Evolutionary conservation across 2,888 invertebrate species (phyloP).

Genomic region (Hypomecis atomaria): DNA sequence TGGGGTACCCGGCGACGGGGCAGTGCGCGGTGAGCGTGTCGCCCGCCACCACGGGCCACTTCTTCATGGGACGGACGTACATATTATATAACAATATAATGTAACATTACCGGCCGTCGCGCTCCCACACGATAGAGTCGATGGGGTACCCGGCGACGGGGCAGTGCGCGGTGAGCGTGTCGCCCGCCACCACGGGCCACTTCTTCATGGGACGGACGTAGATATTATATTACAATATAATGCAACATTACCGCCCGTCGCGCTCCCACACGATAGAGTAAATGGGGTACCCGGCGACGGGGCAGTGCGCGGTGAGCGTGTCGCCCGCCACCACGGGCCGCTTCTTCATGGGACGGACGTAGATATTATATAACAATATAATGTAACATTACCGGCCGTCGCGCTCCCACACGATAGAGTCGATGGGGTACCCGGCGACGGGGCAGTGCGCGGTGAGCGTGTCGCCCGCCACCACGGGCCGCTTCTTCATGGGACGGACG

Average conservation of each 20-base stretch:
- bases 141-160: slow-evolving; percentile 98
- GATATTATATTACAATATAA: no score
- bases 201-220: no score
- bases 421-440: slow-evolving; percentile 97
- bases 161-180: slow-evolving; percentile 94
- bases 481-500: slow-evolving; percentile 96
- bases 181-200: slow-evolving; percentile 97
- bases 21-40: slow-evolving; percentile 95
- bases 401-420: slow-evolving; percentile 97
- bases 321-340: slow-evolving; percentile 94
- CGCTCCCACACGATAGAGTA: slow-evolving; percentile 98
- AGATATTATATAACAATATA: no score
- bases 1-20: slow-evolving; percentile 97
- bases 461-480: slow-evolving; percentile 96
- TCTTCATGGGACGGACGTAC: slow-evolving; percentile 96
- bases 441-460: slow-evolving; percentile 95
- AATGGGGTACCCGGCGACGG: slow-evolving; percentile 97
- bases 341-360: slow-evolving; percentile 28
- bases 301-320: slow-evolving; percentile 94
- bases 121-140: slow-evolving; percentile 97
- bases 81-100: no score
- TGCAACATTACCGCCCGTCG: slow-evolving; percentile 82
- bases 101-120: slow-evolving; percentile 85
- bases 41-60: slow-evolving; percentile 97
- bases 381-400: slow-evolving; percentile 81